Evolutionary conservation across 2,888 invertebrate genomes (phyloP), one percentile per base, ranked within the genome.

Genomic region (Cryptophagus acutangulus): DNA sequence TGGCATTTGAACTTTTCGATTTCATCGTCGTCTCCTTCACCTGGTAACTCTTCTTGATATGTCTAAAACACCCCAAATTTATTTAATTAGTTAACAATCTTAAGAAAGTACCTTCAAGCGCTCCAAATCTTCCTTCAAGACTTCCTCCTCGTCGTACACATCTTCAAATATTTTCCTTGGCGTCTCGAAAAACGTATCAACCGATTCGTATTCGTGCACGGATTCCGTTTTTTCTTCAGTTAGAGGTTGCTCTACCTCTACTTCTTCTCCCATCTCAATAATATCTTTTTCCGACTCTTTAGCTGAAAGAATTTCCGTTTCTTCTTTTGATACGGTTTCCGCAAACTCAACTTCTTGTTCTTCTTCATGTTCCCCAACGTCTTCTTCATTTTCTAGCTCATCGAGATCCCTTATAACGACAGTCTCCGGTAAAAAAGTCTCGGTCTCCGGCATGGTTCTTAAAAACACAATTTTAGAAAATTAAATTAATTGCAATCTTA

Each of bases 1-100:
- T 45, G 43, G 17, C 56, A 54, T 46, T 61, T 61, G 37, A 48
- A 59, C 35, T 56, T 59, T 41, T 61, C 61, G 10, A 61, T 13
- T 41, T 61, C 60, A n/a, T 57, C 54, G 24, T 61, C 60, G 24
- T 61, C 60, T 2, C 46, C 52, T 47, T 61, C 60, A 2, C 58
- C 58, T 1, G 52, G 46, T n/a, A n/a, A n/a, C 31, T 58, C 33
- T 45, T 62, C 58, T 26, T 26, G 26, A 26, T 26, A 26, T 26
- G n/a, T 26, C 26, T 26, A 20, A 6, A 20, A 20, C 6, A 6
- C 6, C 20, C 6, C 9, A 8, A 6, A 8, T 20, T 6, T 6
- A 20, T 8, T 20, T 20, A 20, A 20, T 20, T 20, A 9, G 6
- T 8, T 9, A 20, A 8, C 9, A 20, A 20, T 9, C 6, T 24